These are phyloP conservation scores for Numenius arquata DNA, from an alignment of 2,113 vertebrate genomes.

Conservation along the genomic window DNA sequence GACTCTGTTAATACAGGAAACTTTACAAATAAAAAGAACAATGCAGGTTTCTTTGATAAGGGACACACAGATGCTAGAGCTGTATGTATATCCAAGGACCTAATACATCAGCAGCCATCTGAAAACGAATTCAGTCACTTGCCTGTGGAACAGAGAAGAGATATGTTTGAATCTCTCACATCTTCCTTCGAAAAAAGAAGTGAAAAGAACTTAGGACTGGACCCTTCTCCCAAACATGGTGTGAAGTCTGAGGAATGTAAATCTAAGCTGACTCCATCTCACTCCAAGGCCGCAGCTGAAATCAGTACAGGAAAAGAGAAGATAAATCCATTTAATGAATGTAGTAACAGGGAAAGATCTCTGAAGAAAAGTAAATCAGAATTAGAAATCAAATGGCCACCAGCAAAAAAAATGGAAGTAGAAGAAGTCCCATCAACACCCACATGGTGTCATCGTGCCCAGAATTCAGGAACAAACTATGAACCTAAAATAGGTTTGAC, in stretches of 20 bases:
- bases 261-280: not conserved
- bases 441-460: conserved; percentile 47
- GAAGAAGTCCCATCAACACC: conserved; percentile 6
- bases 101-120: not conserved
- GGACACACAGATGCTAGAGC: not conserved
- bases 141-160: not conserved
- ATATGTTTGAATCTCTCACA: not conserved
- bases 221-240: not conserved
- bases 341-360: not conserved
- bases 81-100: not conserved
- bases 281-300: not conserved
- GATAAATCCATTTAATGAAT: not conserved
- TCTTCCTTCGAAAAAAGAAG: not conserved
- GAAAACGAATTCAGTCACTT: not conserved
- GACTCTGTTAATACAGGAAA: not conserved
- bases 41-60: conserved; percentile 66
- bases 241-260: not conserved
- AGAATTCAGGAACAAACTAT: conserved; percentile 65
- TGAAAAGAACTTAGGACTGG: not conserved
- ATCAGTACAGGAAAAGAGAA: not conserved
- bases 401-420: not conserved
- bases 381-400: conserved; percentile 1
- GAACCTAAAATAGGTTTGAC: conserved; percentile 86
- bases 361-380: not conserved
- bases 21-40: conserved; percentile 80